Percentiles rank a stretch among this genome's conserved stretches.
phyloP scores from a whole-genome alignment of 2,113 vertebrate genomes.

The Phocoena sinus region DNA sequence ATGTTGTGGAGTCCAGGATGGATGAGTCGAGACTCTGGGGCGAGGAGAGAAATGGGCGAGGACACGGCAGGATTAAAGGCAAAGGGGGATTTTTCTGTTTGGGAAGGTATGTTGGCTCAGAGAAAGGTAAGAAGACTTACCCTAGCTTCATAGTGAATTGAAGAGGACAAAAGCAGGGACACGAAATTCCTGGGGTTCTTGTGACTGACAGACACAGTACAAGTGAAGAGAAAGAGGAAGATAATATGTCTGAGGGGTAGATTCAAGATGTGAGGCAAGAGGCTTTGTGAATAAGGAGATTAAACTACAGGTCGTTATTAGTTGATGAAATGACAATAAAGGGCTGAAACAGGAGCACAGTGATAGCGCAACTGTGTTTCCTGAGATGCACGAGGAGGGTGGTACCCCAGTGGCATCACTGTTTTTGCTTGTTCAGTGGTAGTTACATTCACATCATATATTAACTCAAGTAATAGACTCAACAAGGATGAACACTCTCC shows the following conservation, averaged over 20 bases:
- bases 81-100: constrained; percentile 43
- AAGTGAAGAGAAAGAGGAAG: not conserved
- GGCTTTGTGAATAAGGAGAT: not conserved
- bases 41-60: not conserved
- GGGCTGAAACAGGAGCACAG: not conserved
- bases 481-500: not conserved
- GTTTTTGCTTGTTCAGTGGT: not conserved
- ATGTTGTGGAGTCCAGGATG: constrained; percentile 10
- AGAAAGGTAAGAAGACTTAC: not conserved
- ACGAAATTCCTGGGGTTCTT: not conserved
- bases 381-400: not conserved
- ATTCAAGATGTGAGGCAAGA: not conserved
- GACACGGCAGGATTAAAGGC: constrained; percentile 25
- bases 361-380: not conserved
- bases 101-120: constrained; percentile 17
- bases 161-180: not conserved
- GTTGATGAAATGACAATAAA: not conserved
- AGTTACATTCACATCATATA: not conserved
- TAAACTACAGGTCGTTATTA: not conserved
- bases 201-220: not conserved
- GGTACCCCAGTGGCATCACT: not conserved
- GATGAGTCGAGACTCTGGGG: not conserved
- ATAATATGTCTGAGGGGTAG: not conserved
- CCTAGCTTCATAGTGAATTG: not conserved
- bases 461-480: not conserved